Evolutionary conservation across 1,140 invertebrate species (phyloP).

Genomic region (Venustaconcha ellipsiformis): DNA sequence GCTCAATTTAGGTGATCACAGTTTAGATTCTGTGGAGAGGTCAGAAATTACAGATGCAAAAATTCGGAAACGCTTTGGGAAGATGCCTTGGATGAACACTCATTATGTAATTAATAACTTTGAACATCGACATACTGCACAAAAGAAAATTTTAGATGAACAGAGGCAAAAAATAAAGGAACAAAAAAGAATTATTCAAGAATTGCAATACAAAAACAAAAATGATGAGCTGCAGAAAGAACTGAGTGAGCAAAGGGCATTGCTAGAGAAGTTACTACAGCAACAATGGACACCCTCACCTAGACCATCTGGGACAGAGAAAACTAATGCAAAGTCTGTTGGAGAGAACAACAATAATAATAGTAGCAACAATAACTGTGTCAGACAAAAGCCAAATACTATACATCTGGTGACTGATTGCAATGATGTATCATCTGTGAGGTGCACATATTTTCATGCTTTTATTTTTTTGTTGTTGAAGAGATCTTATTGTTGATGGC

Average conservation of each 20-base stretch:
- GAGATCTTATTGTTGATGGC: no score
- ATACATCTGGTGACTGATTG: no score
- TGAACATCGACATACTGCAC: slow-evolving; percentile 64
- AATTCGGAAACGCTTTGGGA: slow-evolving; percentile 46
- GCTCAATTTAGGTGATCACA: slow-evolving; percentile 4
- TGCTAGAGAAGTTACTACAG: slow-evolving; percentile 8
- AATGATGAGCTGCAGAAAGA: slow-evolving; percentile 44
- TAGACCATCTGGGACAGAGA: background rate
- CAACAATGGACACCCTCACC: slow-evolving; percentile 3
- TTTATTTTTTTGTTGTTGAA: no score
- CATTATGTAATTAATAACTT: slow-evolving; percentile 56
- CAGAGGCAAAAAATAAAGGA: slow-evolving; percentile 64
- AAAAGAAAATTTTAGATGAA: slow-evolving; percentile 61
- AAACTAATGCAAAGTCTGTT: no score
- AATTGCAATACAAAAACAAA: slow-evolving; percentile 53
- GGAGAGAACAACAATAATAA: no score
- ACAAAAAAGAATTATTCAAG: slow-evolving; percentile 64
- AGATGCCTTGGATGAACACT: slow-evolving; percentile 56
- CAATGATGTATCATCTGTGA: no score
- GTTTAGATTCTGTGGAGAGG: no score
- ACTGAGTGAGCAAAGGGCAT: slow-evolving; percentile 46
- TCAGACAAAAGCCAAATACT: no score
- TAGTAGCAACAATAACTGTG: no score
- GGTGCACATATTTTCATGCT: no score
- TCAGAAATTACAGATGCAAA: slow-evolving; percentile 34